These are phyloP conservation scores for Meriones psammophilus DNA, from an alignment of 2,797 vertebrate species.

Conservation along the genomic window DNA sequence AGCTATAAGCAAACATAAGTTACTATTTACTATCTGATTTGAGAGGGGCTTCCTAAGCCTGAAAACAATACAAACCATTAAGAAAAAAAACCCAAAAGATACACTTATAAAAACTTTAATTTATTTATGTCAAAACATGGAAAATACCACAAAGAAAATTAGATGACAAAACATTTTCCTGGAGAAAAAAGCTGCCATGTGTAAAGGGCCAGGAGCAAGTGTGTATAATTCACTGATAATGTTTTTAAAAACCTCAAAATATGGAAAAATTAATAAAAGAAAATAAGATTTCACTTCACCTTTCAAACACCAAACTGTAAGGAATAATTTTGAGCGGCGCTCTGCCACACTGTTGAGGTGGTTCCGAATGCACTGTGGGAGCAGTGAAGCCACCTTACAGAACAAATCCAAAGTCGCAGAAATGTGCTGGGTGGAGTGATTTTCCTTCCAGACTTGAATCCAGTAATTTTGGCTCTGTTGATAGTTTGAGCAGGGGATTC, in stretches of 20 bases:
- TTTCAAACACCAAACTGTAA: constrained; percentile 21
- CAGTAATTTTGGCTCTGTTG: background rate
- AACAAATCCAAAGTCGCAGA: background rate
- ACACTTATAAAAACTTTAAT: constrained; percentile 19
- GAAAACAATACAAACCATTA: constrained; percentile 45
- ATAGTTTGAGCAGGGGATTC: background rate
- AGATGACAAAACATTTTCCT: constrained; percentile 30
- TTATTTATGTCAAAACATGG: constrained; percentile 46
- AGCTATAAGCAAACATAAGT: constrained; percentile 6
- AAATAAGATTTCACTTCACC: background rate
- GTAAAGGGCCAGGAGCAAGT: constrained; percentile 5
- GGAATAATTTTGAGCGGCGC: background rate
- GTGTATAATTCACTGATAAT: background rate
- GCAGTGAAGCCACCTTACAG: background rate
- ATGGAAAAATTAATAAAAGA: constrained; percentile 12
- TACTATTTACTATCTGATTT: constrained; percentile 24
- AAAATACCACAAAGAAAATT: constrained; percentile 45
- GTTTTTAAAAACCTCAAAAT: background rate
- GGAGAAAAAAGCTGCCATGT: background rate
- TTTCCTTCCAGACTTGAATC: background rate
- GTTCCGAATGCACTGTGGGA: no score
- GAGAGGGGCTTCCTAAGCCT: constrained; percentile 15
- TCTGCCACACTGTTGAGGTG: background rate
- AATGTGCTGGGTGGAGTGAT: background rate
- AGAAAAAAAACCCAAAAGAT: background rate